A percentile compares a stretch with the other conserved stretches of the same genome.
These are phyloP conservation scores for Metallyticus violacea DNA, from an alignment of 2,888 invertebrate genomes.

Conservation along the genomic window DNA sequence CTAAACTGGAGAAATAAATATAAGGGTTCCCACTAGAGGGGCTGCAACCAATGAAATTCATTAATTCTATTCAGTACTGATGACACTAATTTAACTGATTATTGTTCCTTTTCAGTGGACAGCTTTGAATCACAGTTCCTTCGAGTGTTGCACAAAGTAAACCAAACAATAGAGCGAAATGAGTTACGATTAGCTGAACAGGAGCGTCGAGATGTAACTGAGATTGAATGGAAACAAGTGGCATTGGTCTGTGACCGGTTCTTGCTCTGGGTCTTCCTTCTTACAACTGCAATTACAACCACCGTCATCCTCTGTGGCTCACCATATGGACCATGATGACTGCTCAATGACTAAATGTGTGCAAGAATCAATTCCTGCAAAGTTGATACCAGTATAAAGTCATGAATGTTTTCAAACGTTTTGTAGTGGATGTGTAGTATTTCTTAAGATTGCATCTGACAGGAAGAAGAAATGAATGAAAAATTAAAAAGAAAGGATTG, in stretches of 20 bases:
- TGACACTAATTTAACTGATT: neutral
- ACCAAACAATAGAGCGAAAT: slow-evolving; percentile 74
- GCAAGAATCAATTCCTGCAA: too few relatives aligned
- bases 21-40: too few relatives aligned
- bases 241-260: slow-evolving; percentile 82
- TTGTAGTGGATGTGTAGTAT: neutral
- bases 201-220: slow-evolving; percentile 74
- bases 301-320: slow-evolving; percentile 71
- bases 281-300: slow-evolving; percentile 74
- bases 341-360: neutral
- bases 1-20: too few relatives aligned
- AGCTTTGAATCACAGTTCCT: slow-evolving; percentile 63
- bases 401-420: neutral
- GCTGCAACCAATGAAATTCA: too few relatives aligned
- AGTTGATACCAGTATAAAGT: neutral
- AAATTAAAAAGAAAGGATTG: neutral
- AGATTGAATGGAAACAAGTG: slow-evolving; percentile 79
- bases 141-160: slow-evolving; percentile 65
- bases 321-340: slow-evolving; percentile 43
- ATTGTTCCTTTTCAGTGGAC: slow-evolving; percentile 37
- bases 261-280: slow-evolving; percentile 70
- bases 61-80: too few relatives aligned
- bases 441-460: neutral
- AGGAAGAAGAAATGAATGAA: neutral
- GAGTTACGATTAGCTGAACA: slow-evolving; percentile 76